A percentile compares a stretch with the other conserved stretches of the same genome.
phyloP scores from a whole-genome alignment of 2,113 vertebrate species.

The Uropsilus gracilis region DNA sequence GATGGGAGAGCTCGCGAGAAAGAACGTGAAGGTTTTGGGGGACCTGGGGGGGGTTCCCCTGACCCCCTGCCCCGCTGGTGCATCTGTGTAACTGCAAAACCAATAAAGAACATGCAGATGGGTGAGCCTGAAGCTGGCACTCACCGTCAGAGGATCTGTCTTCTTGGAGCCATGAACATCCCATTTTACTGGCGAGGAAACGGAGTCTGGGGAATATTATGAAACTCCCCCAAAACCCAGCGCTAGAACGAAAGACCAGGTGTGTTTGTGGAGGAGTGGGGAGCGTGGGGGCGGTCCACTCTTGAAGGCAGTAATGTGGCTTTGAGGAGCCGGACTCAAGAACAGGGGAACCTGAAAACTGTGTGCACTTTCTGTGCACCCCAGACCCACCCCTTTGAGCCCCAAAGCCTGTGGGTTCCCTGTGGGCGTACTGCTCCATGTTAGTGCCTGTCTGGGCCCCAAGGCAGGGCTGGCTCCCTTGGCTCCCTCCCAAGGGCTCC shows the following conservation, averaged over 20 bases:
- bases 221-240: neutral
- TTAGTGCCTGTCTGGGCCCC: neutral
- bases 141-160: neutral
- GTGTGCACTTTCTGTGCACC: neutral
- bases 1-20: no score
- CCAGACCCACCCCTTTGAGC: neutral
- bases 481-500: constrained; percentile 21
- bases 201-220: neutral
- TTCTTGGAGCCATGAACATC: neutral
- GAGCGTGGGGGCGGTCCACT: fast-evolving
- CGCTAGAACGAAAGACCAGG: neutral
- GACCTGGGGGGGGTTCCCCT: no score
- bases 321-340: neutral
- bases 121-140: no score
- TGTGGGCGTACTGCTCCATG: fast-evolving
- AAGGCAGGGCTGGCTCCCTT: neutral
- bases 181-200: neutral
- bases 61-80: no score
- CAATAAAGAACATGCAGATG: no score
- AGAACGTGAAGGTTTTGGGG: no score
- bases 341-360: neutral
- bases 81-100: no score
- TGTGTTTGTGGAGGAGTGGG: neutral
- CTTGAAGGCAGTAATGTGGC: neutral
- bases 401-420: neutral